These are phyloP conservation scores for Indri indri DNA, from an alignment of 2,113 vertebrate species.

Conservation along the genomic window DNA sequence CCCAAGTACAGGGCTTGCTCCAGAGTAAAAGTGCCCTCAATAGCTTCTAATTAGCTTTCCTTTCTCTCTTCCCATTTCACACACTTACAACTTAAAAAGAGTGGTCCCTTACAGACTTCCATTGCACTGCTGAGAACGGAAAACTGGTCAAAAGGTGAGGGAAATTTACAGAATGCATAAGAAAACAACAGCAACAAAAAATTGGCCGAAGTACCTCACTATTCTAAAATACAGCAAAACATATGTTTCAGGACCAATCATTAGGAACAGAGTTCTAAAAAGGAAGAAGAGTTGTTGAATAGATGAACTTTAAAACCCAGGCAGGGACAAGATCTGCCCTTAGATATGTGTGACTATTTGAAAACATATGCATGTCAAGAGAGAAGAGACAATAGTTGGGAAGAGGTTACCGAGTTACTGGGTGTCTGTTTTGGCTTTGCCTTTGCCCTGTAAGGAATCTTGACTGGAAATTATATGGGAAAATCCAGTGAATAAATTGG, in stretches of 20 bases:
- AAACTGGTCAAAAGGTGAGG: neutral
- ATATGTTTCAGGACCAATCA: neutral
- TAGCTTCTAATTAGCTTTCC: neutral
- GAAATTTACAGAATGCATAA: neutral
- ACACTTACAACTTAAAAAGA: neutral
- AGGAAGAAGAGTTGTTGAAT: neutral
- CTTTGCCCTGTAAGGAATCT: neutral
- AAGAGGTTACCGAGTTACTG: neutral
- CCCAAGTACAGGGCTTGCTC: neutral
- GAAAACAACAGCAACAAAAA: neutral
- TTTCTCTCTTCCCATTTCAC: neutral
- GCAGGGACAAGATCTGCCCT: neutral
- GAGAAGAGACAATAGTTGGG: neutral
- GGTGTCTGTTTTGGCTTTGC: neutral
- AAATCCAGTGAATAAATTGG: conserved; percentile 56
- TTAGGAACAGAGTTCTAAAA: neutral
- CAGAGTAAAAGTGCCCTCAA: neutral
- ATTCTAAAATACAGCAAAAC: neutral
- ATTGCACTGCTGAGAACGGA: neutral
- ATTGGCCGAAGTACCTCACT: neutral
- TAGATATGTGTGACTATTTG: neutral
- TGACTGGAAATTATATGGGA: neutral
- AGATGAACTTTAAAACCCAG: neutral
- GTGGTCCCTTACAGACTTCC: neutral
- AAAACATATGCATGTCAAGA: neutral